Conservation (phyloP, 2,113 vertebrate genomes). For the Amia ocellicauda region DNA sequence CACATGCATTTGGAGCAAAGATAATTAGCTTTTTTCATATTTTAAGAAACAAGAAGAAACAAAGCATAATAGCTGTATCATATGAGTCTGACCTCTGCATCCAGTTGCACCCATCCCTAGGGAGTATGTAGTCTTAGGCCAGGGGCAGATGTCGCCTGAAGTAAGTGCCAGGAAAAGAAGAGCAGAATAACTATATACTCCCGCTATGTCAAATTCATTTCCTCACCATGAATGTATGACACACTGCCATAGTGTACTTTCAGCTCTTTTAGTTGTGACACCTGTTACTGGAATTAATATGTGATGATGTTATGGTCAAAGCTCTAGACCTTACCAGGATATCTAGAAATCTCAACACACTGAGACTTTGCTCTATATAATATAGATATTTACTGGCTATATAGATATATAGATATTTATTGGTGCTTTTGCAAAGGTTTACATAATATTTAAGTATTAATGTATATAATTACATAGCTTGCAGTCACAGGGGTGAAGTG, state of each 20-base stretch:
- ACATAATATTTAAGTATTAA: too few species aligned
- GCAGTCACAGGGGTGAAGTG: too few species aligned
- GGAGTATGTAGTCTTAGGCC: background rate
- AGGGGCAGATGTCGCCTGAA: conserved; percentile 2
- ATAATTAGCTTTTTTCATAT: too few species aligned
- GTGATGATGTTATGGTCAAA: conserved; percentile 33
- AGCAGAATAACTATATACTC: background rate
- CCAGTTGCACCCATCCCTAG: background rate
- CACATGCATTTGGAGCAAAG: too few species aligned
- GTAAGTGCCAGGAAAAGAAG: conserved; percentile 1
- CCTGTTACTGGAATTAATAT: conserved; percentile 32
- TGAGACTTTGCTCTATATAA: conserved; percentile 8
- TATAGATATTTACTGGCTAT: too few species aligned
- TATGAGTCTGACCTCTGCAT: conserved; percentile 30
- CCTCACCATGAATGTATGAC: background rate
- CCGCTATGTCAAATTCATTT: background rate
- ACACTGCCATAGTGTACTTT: background rate
- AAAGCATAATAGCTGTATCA: conserved; percentile 31
- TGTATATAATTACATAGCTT: too few species aligned
- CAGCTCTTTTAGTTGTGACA: conserved; percentile 14
- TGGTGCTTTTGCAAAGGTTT: too few species aligned
- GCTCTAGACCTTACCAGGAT: conserved; percentile 15
- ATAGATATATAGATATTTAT: too few species aligned
- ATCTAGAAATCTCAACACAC: conserved; percentile 34
- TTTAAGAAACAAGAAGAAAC: conserved; percentile 13